These are phyloP conservation scores for Diorhabda carinulata DNA, from an alignment of 1,140 invertebrate genomes.

Conservation along the genomic window DNA sequence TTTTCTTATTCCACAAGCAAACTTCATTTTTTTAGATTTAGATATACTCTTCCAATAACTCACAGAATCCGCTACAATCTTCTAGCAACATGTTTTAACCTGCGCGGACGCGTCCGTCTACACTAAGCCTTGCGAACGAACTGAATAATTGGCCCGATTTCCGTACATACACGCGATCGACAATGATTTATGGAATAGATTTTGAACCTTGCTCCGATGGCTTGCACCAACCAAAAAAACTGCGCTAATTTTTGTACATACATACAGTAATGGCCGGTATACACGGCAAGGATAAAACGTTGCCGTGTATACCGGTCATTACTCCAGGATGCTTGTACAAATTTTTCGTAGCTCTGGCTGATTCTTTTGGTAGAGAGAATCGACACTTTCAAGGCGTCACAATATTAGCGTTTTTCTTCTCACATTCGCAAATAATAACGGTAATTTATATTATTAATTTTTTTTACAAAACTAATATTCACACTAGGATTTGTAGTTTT, in stretches of 20 bases:
- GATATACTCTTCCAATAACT: not conserved
- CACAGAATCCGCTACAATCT: not conserved
- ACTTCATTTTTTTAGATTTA: not conserved
- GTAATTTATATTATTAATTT: too few relatives aligned
- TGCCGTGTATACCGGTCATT: not conserved
- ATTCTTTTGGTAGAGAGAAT: too few relatives aligned
- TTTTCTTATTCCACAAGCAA: constrained; percentile 1
- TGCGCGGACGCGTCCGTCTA: not conserved
- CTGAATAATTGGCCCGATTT: not conserved
- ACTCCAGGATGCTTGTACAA: not conserved
- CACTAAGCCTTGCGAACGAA: not conserved
- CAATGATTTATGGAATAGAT: not conserved
- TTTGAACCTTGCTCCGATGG: not conserved
- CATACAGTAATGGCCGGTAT: not conserved
- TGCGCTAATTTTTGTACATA: not conserved
- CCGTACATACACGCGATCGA: not conserved
- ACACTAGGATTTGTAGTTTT: too few relatives aligned
- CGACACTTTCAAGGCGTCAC: too few relatives aligned
- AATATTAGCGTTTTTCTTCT: too few relatives aligned
- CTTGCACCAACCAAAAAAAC: not conserved
- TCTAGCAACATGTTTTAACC: not conserved
- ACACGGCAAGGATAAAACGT: not conserved
- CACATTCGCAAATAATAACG: too few relatives aligned
- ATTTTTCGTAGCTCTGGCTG: too few relatives aligned
- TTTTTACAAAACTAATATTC: too few relatives aligned